Conservation (phyloP, 1,140 invertebrate species). For the Sarcophaga peregrina region DNA sequence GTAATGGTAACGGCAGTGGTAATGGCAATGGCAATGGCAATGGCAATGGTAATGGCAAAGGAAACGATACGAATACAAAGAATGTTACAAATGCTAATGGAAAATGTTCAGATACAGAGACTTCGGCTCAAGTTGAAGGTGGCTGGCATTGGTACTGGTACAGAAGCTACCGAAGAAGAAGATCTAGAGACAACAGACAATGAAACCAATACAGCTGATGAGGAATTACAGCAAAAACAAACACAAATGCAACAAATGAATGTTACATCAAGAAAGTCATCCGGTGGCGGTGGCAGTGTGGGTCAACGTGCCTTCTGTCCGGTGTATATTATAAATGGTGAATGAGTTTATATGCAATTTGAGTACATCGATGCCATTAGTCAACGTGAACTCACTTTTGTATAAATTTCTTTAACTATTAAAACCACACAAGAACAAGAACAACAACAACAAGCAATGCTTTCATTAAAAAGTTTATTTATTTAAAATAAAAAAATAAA, state of each 20-base stretch:
- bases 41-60: slow-evolving; percentile 33
- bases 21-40: slow-evolving; percentile 39
- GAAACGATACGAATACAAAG: neutral
- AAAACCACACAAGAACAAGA: neutral
- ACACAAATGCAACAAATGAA: slow-evolving; percentile 54
- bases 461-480: slow-evolving; percentile 3
- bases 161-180: slow-evolving; percentile 41
- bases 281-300: slow-evolving; percentile 40
- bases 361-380: slow-evolving; percentile 64
- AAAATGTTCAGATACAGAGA: slow-evolving; percentile 41
- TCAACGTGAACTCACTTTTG: slow-evolving; percentile 63
- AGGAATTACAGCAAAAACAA: neutral
- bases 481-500: neutral
- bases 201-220: slow-evolving; percentile 10
- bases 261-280: slow-evolving; percentile 46
- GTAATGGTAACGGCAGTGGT: neutral
- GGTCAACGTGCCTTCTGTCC: slow-evolving; percentile 58
- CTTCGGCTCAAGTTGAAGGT: slow-evolving; percentile 29
- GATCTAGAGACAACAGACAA: slow-evolving; percentile 47
- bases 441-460: slow-evolving; percentile 11
- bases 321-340: slow-evolving; percentile 64
- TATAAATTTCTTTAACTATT: slow-evolving; percentile 37
- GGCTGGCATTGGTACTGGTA: slow-evolving; percentile 8
- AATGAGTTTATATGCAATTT: slow-evolving; percentile 66
- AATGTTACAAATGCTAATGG: slow-evolving; percentile 34